Percentiles rank a stretch among this genome's conserved stretches.
phyloP scores from a whole-genome alignment of 2,113 vertebrate genomes.

The Corythornis vintsioides region DNA sequence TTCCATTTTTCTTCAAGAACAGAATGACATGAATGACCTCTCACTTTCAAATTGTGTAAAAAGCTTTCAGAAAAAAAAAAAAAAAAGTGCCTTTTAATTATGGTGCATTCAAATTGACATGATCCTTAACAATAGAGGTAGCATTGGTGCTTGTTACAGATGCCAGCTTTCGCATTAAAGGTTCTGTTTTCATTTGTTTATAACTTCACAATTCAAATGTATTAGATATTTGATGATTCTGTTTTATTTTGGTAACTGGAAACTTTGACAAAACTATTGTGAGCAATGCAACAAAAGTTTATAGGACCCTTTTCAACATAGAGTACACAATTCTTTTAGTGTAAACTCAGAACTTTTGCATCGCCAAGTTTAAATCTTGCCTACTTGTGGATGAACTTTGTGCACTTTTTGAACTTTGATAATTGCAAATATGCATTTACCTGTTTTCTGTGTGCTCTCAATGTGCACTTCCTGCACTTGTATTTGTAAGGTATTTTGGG shows the following conservation, averaged over 20 bases:
- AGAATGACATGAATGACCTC: background rate
- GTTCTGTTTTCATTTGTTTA: background rate
- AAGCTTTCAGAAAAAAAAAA: background rate
- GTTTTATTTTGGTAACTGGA: background rate
- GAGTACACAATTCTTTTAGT: background rate
- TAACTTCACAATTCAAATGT: background rate
- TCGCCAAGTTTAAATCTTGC: background rate
- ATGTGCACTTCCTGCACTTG: background rate
- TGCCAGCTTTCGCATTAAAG: background rate
- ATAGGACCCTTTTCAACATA: background rate
- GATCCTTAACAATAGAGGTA: background rate
- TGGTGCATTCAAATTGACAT: background rate
- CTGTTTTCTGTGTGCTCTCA: background rate
- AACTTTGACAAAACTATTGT: background rate
- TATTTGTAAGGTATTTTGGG: background rate
- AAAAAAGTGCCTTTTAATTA: background rate
- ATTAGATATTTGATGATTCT: background rate
- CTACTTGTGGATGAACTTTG: background rate
- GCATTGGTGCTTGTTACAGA: background rate
- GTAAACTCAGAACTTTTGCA: background rate
- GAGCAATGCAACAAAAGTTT: background rate
- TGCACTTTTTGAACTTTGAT: background rate
- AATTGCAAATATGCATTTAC: background rate
- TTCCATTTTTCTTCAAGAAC: background rate
- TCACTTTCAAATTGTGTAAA: background rate